phyloP scores from a whole-genome alignment of 1,140 invertebrate species.

The Lepidurus apus region DNA sequence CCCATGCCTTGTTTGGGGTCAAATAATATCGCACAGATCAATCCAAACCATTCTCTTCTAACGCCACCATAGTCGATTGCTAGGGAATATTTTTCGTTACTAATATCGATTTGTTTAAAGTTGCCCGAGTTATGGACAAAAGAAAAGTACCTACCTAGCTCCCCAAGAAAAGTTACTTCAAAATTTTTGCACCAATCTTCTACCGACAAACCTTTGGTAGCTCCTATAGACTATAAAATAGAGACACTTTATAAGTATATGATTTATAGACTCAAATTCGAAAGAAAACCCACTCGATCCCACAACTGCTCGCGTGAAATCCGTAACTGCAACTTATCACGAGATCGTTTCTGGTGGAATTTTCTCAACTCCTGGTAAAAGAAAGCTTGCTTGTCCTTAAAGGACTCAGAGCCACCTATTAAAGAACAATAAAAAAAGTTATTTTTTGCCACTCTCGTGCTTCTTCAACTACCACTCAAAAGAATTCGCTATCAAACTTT shows the following conservation, averaged over 20 bases:
- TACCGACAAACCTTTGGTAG: constrained; percentile 70
- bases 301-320: constrained; percentile 72
- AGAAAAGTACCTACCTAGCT: constrained; percentile 63
- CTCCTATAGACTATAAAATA: constrained; percentile 63
- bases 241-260: background rate
- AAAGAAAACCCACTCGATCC: constrained; percentile 55
- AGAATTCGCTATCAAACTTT: constrained; percentile 30
- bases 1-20: constrained; percentile 63
- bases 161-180: constrained; percentile 83
- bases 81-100: constrained; percentile 42
- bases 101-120: background rate
- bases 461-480: too few species aligned
- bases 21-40: constrained; percentile 79
- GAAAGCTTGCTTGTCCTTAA: constrained; percentile 91
- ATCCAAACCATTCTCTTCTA: constrained; percentile 86
- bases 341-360: constrained; percentile 73
- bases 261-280: background rate
- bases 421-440: background rate
- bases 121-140: background rate
- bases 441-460: background rate
- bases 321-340: constrained; percentile 75
- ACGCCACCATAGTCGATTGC: constrained; percentile 91
- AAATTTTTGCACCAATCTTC: constrained; percentile 89
- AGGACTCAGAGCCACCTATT: constrained; percentile 81
- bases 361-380: constrained; percentile 89